These are phyloP conservation scores for Typhlichthys eigenmanni DNA, from an alignment of 2,797 vertebrate species.

Conservation along the genomic window DNA sequence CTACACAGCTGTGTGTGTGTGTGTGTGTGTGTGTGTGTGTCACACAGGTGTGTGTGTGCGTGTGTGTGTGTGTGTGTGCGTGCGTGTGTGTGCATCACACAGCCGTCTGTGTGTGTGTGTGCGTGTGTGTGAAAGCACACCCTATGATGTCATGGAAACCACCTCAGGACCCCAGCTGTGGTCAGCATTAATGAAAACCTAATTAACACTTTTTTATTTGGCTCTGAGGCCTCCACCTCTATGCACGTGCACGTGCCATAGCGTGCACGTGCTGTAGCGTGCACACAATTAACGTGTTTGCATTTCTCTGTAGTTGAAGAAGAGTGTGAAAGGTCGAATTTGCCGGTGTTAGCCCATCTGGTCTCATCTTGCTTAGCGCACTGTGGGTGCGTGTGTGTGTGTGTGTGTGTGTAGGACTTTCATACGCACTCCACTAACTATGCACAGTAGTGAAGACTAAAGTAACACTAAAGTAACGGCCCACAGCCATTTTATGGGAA, in stretches of 20 bases:
- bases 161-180: constrained; percentile 25
- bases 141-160: constrained; percentile 45
- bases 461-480: too few relatives aligned
- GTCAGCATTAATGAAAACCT: constrained; percentile 45
- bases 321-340: too few relatives aligned
- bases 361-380: background rate
- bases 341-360: too few relatives aligned
- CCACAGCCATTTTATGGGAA: too few relatives aligned
- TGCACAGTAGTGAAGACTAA: too few relatives aligned
- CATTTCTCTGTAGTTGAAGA: background rate
- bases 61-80: background rate
- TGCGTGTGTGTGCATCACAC: background rate
- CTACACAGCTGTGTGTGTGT: constrained; percentile 17
- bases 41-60: constrained; percentile 14
- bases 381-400: constrained; percentile 1
- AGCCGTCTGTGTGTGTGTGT: constrained; percentile 7
- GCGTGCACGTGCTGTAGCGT: background rate
- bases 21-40: constrained; percentile 6
- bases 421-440: background rate
- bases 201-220: constrained; percentile 41
- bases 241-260: constrained; percentile 1
- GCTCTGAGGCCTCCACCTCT: constrained; percentile 16
- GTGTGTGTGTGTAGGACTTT: background rate
- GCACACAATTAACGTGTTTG: background rate
- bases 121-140: constrained; percentile 7